Conservation (phyloP, 2,797 vertebrate genomes). For the Octomys mimax region DNA sequence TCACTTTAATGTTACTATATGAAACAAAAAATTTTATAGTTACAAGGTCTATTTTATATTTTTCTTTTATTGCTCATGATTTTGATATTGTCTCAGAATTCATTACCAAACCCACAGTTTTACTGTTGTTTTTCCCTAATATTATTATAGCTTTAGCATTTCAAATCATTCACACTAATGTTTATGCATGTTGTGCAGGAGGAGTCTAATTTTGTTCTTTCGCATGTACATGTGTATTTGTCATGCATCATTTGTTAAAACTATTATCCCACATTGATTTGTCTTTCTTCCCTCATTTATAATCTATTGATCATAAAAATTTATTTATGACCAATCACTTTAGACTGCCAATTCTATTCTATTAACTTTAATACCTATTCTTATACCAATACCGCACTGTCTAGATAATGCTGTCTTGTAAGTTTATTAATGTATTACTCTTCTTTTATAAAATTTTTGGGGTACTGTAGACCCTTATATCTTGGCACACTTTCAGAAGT, state of each 20-base stretch:
- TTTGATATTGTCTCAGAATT: background rate
- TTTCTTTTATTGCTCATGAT: background rate
- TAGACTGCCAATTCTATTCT: background rate
- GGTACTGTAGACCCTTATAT: background rate
- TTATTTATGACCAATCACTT: background rate
- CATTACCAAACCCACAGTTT: background rate
- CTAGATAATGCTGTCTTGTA: background rate
- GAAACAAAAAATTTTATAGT: constrained; percentile 20
- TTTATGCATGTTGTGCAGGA: background rate
- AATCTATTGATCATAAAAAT: background rate
- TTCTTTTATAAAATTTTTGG: constrained; percentile 32
- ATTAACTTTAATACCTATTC: background rate
- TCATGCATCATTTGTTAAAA: background rate
- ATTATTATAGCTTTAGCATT: background rate
- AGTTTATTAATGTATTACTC: background rate
- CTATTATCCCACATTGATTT: background rate
- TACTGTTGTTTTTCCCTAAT: background rate
- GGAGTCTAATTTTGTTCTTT: background rate
- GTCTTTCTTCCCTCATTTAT: background rate
- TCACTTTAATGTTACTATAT: background rate
- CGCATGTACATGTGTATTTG: background rate
- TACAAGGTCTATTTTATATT: background rate
- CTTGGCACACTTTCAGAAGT: constrained; percentile 22
- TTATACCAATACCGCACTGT: background rate
- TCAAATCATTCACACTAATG: background rate